These are phyloP conservation scores for Scaptomyza parva DNA, from an alignment of 2,888 invertebrate genomes.

Conservation along the genomic window DNA sequence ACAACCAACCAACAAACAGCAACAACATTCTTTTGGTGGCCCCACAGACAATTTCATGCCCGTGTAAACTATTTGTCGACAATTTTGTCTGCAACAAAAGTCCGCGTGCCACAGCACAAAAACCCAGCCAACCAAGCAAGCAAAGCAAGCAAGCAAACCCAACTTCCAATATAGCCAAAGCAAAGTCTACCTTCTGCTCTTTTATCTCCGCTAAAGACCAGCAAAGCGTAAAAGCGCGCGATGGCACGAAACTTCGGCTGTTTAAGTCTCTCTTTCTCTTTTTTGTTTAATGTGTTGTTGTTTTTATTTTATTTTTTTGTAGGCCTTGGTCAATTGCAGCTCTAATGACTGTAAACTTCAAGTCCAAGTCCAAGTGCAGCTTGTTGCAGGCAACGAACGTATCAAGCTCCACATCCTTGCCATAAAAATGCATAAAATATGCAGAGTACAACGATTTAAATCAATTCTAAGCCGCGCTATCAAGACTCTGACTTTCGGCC, in stretches of 20 bases:
- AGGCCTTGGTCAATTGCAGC: conserved; percentile 52
- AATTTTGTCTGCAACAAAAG: conserved; percentile 83
- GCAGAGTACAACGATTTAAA: conserved; percentile 74
- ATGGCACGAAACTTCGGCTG: conserved; percentile 50
- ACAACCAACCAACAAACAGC: conserved; percentile 17
- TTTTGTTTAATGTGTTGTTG: no score
- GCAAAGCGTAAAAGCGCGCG: conserved; percentile 70
- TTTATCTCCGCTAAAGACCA: conserved; percentile 10
- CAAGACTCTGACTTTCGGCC: conserved; percentile 30
- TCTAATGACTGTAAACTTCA: conserved; percentile 67
- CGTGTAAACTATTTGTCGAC: conserved; percentile 84
- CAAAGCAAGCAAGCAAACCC: conserved; percentile 13
- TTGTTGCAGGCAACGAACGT: conserved; percentile 16
- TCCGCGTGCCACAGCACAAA: conserved; percentile 64
- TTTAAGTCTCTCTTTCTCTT: conserved; percentile 11
- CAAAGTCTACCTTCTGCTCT: conserved; percentile 6
- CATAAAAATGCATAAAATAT: conserved; percentile 69
- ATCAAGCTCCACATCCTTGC: conserved; percentile 47
- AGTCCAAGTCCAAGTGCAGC: conserved; percentile 6
- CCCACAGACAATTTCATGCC: conserved; percentile 80
- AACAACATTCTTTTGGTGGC: conserved; percentile 64
- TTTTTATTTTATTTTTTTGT: background rate
- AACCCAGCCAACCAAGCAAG: conserved; percentile 6
- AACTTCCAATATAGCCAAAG: background rate
- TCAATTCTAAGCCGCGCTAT: conserved; percentile 67